A percentile compares a stretch with the other conserved stretches of the same genome.
Conservation (phyloP, 2,113 vertebrate genomes). For the Serilophus lunatus region DNA sequence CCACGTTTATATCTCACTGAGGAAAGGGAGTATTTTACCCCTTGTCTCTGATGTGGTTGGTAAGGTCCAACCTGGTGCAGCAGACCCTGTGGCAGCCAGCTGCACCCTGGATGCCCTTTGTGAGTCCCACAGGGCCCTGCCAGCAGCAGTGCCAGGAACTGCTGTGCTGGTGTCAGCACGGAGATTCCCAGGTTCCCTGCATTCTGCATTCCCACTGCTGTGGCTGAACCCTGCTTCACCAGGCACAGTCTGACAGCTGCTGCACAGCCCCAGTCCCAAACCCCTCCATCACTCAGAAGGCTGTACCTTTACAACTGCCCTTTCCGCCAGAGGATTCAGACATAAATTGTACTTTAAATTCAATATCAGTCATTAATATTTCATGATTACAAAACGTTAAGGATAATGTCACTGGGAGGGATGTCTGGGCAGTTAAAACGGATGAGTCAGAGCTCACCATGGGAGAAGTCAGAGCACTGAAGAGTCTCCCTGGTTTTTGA, state of each 20-base stretch:
- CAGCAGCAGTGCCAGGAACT: background rate
- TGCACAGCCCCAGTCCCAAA: rapidly evolving
- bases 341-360: slow-evolving; percentile 80
- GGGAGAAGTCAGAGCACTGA: slow-evolving; percentile 59
- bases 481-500: slow-evolving; percentile 47
- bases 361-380: slow-evolving; percentile 83
- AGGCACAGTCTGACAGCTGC: background rate
- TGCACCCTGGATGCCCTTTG: rapidly evolving
- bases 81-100: background rate
- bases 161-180: background rate
- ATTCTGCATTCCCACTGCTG: background rate
- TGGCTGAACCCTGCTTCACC: rapidly evolving
- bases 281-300: slow-evolving; percentile 10
- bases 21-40: background rate
- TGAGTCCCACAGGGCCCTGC: no score
- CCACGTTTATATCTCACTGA: background rate
- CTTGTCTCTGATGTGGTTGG: rapidly evolving
- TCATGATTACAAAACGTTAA: slow-evolving; percentile 81
- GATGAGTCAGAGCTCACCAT: slow-evolving; percentile 75
- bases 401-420: slow-evolving; percentile 77
- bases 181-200: background rate
- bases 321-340: slow-evolving; percentile 73
- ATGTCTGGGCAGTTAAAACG: slow-evolving; percentile 68
- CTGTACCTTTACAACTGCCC: slow-evolving; percentile 72
- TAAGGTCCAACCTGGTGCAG: rapidly evolving